Base-by-base conservation (phyloP, 2,113 vertebrate genomes). In the Athene cunicularia region DNA sequence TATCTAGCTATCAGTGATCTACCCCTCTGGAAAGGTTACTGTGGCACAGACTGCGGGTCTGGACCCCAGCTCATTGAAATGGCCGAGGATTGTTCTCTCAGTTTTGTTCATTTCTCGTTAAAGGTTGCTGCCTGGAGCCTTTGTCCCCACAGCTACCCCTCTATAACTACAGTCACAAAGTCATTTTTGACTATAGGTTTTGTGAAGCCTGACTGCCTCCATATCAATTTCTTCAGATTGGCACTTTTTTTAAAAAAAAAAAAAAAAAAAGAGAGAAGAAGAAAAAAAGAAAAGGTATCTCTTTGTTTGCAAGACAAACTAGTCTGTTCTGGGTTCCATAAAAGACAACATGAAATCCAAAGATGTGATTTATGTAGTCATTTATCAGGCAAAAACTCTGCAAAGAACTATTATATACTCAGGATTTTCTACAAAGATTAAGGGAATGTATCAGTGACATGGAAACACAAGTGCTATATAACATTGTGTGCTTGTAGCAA, bases 231-330 rank as follows among this genome's bases (percentile, higher is more conserved):
- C 15, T 30, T 12, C 20, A 37, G 24, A 62, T 0, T 9, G n/a
- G 22, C 35, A 68, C 19, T 43, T 18, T 41, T 41, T 41, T 41
- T 41, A 41, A 43, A 43, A 43, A 41, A 43, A 6, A 22, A 10
- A 62, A 55, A 80, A 49, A 41, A 55, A 49, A 41, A 49, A n/a
- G n/a, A n/a, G n/a, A n/a, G n/a, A n/a, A n/a, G n/a, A n/a, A n/a
- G n/a, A 55, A 80, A 49, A 41, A 55, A 49, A 41, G 41, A n/a
- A 39, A 74, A 8, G 1, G 2, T 9, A 53, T 23, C 0, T 0
- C 56, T 49, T 14, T 70, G 28, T 89, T 95, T 24, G 8, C 64
- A 87, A 80, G 30, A 19, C 33, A 83, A 62, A 45, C 17, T 30
- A 35, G 14, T 62, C 55, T 81, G 43, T 19, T 75, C 21, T 80